Conservation (phyloP, 1,140 invertebrate genomes). For the Cryptotermes secundus region DNA sequence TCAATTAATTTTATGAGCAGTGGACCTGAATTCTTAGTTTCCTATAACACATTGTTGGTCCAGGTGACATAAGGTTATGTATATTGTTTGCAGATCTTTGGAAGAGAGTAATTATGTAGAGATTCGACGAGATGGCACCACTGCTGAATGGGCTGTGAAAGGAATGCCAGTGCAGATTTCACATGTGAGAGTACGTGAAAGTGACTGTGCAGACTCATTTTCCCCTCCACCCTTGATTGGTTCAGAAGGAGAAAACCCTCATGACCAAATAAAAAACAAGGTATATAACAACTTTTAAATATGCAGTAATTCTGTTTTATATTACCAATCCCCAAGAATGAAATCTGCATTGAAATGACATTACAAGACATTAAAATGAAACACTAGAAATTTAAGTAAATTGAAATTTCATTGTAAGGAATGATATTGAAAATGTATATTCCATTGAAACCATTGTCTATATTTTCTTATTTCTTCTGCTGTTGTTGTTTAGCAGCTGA, state of each 20-base stretch:
- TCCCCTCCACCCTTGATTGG: constrained; percentile 49
- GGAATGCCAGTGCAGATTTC: constrained; percentile 45
- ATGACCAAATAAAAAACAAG: constrained; percentile 43
- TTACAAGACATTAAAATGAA: too few species aligned
- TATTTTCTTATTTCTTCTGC: too few species aligned
- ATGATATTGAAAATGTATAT: too few species aligned
- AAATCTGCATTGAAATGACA: neutral
- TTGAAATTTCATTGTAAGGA: too few species aligned
- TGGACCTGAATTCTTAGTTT: too few species aligned
- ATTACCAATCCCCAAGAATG: constrained; percentile 38
- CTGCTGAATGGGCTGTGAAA: constrained; percentile 55
- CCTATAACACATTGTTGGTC: too few species aligned
- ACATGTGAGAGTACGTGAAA: constrained; percentile 40
- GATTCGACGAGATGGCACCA: constrained; percentile 55
- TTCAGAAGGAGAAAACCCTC: constrained; percentile 22
- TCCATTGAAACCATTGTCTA: too few species aligned
- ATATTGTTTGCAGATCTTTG: constrained; percentile 29
- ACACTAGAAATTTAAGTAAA: too few species aligned
- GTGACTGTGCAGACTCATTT: constrained; percentile 51
- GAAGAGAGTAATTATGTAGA: constrained; percentile 52
- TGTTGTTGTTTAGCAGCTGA: too few species aligned
- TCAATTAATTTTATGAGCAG: too few species aligned
- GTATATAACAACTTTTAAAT: constrained; percentile 34
- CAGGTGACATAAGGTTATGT: too few species aligned
- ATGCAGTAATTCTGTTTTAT: constrained; percentile 1